Evolutionary conservation across 2,888 invertebrate genomes (phyloP), one percentile per base, ranked within the genome.

Genomic region (Scaptodrosophila latifasciaeformis): DNA sequence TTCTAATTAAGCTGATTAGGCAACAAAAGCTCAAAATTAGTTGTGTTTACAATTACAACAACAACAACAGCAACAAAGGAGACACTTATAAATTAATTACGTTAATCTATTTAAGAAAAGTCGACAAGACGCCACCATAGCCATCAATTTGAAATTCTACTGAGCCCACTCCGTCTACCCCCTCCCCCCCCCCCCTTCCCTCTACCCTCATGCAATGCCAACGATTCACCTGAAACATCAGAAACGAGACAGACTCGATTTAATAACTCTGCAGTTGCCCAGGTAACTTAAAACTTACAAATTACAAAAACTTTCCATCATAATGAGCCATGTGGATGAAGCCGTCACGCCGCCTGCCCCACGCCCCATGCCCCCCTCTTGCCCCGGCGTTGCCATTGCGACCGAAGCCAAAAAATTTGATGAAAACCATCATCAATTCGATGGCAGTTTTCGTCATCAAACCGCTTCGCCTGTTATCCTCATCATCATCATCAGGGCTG

Each of bases 51-150:
- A 49, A 53, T 40, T 46, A 19, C 34, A 49, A 35, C 24, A 53
- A 39, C 43, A 53, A 37, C 30, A 30, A 12, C 30, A 31, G 40
- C 40, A 42, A 24, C 44, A 29, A n/a, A 7, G 37, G 10, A 15
- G 37, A 15, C 10, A 15, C 37, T 15, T 13, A 80, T 80, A 78
- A 77, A 78, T 77, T 77, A 81, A 77, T 77, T 77, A 77, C 75
- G 71, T 71, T 81, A 77, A 77, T 77, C 79, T 77, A 69, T 78
- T 77, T 74, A 75, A n/a, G n/a, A n/a, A 67, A 71, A 68, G 77
- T 60, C 75, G 45, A 43, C 43, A 13, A 65, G 61, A 37, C 13
- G 37, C 37, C 13, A 34, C 60, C 56, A 40, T 55, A 51, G 18
- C 29, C 71, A 70, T 71, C 71, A 71, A 70, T 70, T 67, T 61